These are phyloP conservation scores for Triplophysa yarkandensis DNA, from an alignment of 2,797 vertebrate species.

Conservation along the genomic window DNA sequence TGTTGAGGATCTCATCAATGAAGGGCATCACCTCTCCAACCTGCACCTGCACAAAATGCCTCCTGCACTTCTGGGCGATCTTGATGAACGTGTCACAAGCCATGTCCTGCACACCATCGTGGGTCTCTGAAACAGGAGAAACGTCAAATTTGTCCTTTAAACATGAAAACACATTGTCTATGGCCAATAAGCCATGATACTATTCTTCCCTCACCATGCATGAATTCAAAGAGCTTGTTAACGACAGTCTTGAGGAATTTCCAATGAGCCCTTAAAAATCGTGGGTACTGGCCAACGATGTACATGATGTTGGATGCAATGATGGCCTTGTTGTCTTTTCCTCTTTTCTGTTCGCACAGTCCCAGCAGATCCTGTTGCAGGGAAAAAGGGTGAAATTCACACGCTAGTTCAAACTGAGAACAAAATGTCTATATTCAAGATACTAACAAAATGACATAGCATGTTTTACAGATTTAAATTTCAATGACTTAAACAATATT, in stretches of 20 bases:
- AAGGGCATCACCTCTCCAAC: conserved; percentile 99
- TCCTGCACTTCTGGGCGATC: conserved; percentile 97
- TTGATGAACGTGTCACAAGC: conserved; percentile 99
- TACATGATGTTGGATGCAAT: conserved; percentile 99
- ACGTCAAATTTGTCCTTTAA: neutral
- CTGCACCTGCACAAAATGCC: conserved; percentile 98
- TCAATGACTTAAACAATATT: too few species aligned
- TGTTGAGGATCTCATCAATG: conserved; percentile 98
- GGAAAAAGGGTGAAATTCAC: neutral
- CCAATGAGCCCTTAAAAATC: conserved; percentile 97
- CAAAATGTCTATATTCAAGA: neutral
- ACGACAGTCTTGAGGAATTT: conserved; percentile 98
- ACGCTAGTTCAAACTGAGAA: neutral
- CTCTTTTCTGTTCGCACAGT: conserved; percentile 97
- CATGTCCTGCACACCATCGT: conserved; percentile 99
- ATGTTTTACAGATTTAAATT: too few species aligned
- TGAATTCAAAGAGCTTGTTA: conserved; percentile 98
- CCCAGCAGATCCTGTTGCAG: conserved; percentile 83
- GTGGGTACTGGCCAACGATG: conserved; percentile 96
- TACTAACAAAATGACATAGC: too few species aligned
- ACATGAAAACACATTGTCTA: neutral
- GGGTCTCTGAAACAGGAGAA: conserved; percentile 82
- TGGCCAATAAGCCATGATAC: neutral
- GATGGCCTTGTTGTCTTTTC: conserved; percentile 99
- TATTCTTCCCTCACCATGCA: conserved; percentile 85